A percentile compares a stretch with the other conserved stretches of the same genome.
Evolutionary conservation across 1,140 invertebrate genomes (phyloP).

Genomic region (Drosophila persimilis): DNA sequence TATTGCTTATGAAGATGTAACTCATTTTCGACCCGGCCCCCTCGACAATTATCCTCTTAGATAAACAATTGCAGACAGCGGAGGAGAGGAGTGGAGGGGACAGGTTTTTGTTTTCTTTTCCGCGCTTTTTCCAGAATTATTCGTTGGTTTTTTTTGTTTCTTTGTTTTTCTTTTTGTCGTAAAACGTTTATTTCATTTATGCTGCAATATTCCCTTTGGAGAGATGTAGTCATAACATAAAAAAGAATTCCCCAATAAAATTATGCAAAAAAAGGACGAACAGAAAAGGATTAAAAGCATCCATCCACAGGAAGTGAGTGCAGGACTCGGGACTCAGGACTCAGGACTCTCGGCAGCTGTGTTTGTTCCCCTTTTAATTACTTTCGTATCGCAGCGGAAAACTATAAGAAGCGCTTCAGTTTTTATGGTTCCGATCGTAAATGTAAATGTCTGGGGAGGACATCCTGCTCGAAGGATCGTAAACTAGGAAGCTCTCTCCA

Average conservation of each 20-base stretch:
- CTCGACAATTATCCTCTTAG: constrained; percentile 77
- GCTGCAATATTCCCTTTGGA: constrained; percentile 74
- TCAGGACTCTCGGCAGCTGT: constrained; percentile 40
- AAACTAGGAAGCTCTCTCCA: constrained; percentile 8
- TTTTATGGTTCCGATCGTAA: constrained; percentile 60
- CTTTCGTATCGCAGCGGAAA: constrained; percentile 58
- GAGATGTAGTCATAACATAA: constrained; percentile 52
- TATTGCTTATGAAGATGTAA: constrained; percentile 80
- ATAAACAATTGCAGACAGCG: constrained; percentile 72
- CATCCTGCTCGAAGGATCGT: constrained; percentile 9
- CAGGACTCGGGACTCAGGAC: background rate
- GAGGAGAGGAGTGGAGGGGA: constrained; percentile 1
- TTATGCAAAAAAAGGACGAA: constrained; percentile 56
- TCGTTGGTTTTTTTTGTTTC: constrained; percentile 39
- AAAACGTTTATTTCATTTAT: constrained; percentile 80
- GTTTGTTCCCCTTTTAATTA: constrained; percentile 70
- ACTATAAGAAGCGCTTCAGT: constrained; percentile 53
- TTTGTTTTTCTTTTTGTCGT: constrained; percentile 55
- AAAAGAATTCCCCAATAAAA: constrained; percentile 70
- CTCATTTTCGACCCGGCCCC: constrained; percentile 68
- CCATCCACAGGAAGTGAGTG: constrained; percentile 49
- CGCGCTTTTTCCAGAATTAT: background rate
- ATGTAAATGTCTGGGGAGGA: constrained; percentile 51
- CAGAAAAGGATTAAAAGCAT: constrained; percentile 68
- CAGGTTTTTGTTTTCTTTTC: too few relatives aligned